These are phyloP conservation scores for Chinchilla lanigera DNA, from an alignment of 2,113 vertebrate genomes.

Conservation along the genomic window DNA sequence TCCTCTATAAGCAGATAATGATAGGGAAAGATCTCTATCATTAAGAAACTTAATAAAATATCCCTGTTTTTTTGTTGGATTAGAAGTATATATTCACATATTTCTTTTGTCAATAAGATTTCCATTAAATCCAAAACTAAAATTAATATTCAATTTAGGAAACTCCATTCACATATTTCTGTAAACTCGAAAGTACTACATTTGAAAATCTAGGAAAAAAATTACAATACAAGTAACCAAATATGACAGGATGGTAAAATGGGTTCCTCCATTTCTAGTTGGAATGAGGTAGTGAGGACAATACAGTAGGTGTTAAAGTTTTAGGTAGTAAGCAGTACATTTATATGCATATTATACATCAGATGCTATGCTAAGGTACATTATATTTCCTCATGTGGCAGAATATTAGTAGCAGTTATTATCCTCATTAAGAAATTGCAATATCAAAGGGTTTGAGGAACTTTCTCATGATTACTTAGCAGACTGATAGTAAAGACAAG, in stretches of 20 bases:
- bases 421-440: neutral
- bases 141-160: slow-evolving; percentile 11
- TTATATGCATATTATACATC: neutral
- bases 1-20: neutral
- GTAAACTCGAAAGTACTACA: neutral
- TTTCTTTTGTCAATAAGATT: neutral
- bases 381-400: neutral
- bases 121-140: neutral
- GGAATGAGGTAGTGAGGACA: neutral
- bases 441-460: neutral
- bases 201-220: neutral
- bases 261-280: neutral
- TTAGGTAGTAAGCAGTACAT: neutral
- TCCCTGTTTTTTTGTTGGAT: neutral
- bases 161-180: neutral
- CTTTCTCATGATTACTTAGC: neutral
- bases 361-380: neutral
- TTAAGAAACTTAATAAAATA: neutral
- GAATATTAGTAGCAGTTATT: neutral
- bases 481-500: neutral
- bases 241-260: neutral
- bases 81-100: neutral
- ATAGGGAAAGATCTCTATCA: neutral
- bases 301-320: neutral
- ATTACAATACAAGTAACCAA: neutral